Percentiles rank a stretch among this genome's conserved stretches.
Evolutionary conservation across 2,888 invertebrate genomes (phyloP).

Genomic region (Coenonympha glycerion): DNA sequence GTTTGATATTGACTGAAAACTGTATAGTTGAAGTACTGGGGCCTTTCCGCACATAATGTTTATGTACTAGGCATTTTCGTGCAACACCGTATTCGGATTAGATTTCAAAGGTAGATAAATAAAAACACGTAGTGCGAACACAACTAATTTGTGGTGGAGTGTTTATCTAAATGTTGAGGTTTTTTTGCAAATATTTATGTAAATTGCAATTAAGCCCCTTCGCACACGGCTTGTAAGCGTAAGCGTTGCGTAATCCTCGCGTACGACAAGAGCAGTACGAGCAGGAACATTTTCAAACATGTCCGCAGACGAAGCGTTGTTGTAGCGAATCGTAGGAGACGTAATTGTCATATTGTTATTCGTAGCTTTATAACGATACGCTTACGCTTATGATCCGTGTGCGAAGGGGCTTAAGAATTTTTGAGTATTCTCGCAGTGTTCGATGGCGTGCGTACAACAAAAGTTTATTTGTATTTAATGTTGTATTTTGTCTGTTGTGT

Average conservation of each 20-base stretch:
- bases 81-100: conserved; percentile 22
- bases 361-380: too few relatives aligned
- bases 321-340: too few relatives aligned
- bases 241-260: too few relatives aligned
- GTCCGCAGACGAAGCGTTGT: too few relatives aligned
- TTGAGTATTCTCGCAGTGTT: not conserved
- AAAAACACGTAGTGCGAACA: conserved; percentile 20
- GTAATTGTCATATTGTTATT: too few relatives aligned
- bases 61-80: conserved; percentile 27
- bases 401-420: too few relatives aligned
- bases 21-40: conserved; percentile 18
- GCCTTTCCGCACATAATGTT: conserved; percentile 26
- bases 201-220: conserved; percentile 1
- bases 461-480: conserved; percentile 14
- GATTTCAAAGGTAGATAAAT: conserved; percentile 16
- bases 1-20: conserved; percentile 13
- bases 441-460: not conserved
- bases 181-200: conserved; percentile 3
- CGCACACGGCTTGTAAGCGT: too few relatives aligned
- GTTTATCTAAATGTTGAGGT: conserved; percentile 9
- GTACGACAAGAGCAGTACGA: too few relatives aligned
- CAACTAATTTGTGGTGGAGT: conserved; percentile 26
- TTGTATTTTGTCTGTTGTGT: conserved; percentile 51
- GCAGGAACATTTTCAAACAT: too few relatives aligned
- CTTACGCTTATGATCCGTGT: too few relatives aligned